Evolutionary conservation across 2,888 invertebrate species (phyloP).

Genomic region (Biston stratarius): DNA sequence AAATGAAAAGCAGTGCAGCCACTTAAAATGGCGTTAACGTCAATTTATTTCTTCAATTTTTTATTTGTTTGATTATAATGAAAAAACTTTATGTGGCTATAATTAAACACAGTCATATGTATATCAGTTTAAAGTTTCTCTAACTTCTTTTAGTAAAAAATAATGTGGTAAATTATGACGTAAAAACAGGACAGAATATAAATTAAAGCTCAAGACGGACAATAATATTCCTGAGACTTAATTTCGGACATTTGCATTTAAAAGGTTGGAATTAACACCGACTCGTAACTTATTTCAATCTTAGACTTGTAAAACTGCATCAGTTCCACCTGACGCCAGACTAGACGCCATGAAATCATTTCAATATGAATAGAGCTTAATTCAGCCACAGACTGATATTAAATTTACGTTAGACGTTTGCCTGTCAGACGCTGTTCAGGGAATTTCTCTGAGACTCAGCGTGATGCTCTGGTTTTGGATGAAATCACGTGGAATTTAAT

Average conservation of each 20-base stretch:
- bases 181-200: too few relatives aligned
- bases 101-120: too few relatives aligned
- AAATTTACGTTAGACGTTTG: conserved; percentile 62
- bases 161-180: too few relatives aligned
- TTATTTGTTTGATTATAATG: too few relatives aligned
- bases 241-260: neutral
- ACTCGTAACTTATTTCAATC: neutral
- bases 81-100: too few relatives aligned
- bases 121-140: too few relatives aligned
- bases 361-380: conserved; percentile 72
- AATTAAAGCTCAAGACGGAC: neutral
- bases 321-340: conserved; percentile 17
- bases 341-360: conserved; percentile 55
- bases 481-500: conserved; percentile 13
- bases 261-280: neutral
- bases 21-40: too few relatives aligned
- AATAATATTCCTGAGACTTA: neutral
- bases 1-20: too few relatives aligned
- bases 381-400: conserved; percentile 64
- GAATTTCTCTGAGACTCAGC: conserved; percentile 13
- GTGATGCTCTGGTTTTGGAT: conserved; percentile 16
- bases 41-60: too few relatives aligned
- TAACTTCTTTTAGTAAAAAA: too few relatives aligned
- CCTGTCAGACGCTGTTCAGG: conserved; percentile 19
- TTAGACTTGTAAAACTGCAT: conserved; percentile 13